Evolutionary conservation across 2,888 invertebrate genomes (phyloP).

Genomic region (Bruchidius siliquastri): DNA sequence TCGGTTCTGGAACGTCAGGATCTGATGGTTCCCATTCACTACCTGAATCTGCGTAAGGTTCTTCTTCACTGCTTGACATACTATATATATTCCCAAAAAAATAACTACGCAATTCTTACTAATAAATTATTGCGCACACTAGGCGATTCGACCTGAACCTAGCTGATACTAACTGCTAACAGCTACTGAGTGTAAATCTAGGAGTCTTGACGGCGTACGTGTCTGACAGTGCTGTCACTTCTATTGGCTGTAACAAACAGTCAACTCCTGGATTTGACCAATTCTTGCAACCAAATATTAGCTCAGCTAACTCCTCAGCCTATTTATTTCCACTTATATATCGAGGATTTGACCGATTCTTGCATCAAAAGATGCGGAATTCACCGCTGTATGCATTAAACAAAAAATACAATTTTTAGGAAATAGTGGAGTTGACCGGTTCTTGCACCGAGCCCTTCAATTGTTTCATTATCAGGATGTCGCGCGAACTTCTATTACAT

Average conservation of each 20-base stretch:
- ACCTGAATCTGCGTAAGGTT: conserved; percentile 4
- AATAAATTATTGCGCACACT: too few relatives aligned
- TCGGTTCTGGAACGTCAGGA: conserved; percentile 5
- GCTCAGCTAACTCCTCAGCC: conserved; percentile 3
- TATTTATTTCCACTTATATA: not conserved
- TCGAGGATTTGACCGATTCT: not conserved
- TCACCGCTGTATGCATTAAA: not conserved
- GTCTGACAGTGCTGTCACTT: not conserved
- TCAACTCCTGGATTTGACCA: conserved; percentile 4
- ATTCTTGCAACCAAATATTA: conserved; percentile 1
- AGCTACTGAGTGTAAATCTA: not conserved
- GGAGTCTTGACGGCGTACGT: not conserved
- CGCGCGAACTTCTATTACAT: too few relatives aligned
- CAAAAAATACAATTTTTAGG: not conserved
- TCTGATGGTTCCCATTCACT: conserved; percentile 4
- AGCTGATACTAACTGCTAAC: too few relatives aligned
- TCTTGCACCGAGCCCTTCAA: conserved; percentile 8
- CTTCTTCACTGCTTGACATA: conserved; percentile 3
- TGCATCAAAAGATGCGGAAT: not conserved
- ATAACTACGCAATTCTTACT: too few relatives aligned
- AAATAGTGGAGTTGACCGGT: conserved; percentile 1
- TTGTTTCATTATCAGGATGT: too few relatives aligned
- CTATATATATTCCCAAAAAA: not conserved
- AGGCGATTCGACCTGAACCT: too few relatives aligned
- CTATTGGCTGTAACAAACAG: conserved; percentile 2